A percentile compares a stretch with the other conserved stretches of the same genome.
Conservation (phyloP, 1,140 invertebrate genomes). For the Drosophila pseudoananassae region DNA sequence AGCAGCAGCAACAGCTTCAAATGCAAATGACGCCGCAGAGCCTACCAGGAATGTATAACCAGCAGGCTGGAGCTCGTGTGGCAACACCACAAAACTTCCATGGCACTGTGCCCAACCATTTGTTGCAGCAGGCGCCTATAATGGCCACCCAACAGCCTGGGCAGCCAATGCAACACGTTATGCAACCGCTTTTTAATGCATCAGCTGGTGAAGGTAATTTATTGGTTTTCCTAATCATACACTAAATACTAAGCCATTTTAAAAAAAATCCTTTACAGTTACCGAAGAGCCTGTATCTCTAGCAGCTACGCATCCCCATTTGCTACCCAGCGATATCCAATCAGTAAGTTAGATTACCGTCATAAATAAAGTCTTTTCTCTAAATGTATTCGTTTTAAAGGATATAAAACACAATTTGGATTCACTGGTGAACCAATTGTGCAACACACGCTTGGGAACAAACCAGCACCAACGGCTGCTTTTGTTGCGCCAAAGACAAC, state of each 20-base stretch:
- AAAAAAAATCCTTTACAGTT: conserved; percentile 35
- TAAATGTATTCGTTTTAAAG: conserved; percentile 25
- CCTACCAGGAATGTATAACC: conserved; percentile 55
- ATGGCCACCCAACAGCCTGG: conserved; percentile 49
- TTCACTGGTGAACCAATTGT: conserved; percentile 77
- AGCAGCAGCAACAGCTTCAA: conserved; percentile 63
- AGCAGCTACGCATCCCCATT: conserved; percentile 80
- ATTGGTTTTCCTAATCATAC: too few species aligned
- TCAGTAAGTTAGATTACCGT: conserved; percentile 59
- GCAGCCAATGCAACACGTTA: conserved; percentile 66
- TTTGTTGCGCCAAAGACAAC: conserved; percentile 79
- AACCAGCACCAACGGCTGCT: conserved; percentile 81
- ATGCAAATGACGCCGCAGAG: conserved; percentile 58
- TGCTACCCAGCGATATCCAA: conserved; percentile 81
- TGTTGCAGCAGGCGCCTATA: conserved; percentile 66
- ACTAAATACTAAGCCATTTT: too few species aligned
- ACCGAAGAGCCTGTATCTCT: conserved; percentile 78
- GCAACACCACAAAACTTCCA: conserved; percentile 50
- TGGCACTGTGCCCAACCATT: conserved; percentile 49
- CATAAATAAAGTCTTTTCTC: neutral
- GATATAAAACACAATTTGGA: conserved; percentile 84
- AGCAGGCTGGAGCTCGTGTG: conserved; percentile 38
- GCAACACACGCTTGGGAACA: conserved; percentile 79
- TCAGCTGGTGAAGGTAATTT: conserved; percentile 57
- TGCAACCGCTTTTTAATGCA: conserved; percentile 68